phyloP scores from a whole-genome alignment of 2,797 vertebrate species.

The Xenopus petersii region DNA sequence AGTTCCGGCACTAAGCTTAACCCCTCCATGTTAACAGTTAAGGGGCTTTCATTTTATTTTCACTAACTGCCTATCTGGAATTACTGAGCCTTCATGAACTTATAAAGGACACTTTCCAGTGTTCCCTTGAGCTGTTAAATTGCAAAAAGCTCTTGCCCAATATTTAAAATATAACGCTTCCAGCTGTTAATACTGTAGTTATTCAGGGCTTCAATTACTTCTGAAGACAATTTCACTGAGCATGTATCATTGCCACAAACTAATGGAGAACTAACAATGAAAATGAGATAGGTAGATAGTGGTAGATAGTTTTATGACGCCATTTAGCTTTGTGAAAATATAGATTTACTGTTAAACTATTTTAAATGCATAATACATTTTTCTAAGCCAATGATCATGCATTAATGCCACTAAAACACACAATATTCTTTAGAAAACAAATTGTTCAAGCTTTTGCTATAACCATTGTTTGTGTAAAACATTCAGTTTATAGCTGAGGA shows the following conservation, averaged over 20 bases:
- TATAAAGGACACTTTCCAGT: no score
- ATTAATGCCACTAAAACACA: conserved; percentile 14
- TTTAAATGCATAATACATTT: not conserved
- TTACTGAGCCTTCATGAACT: no score
- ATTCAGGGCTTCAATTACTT: no score
- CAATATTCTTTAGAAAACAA: conserved; percentile 10
- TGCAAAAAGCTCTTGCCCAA: no score
- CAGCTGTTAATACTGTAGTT: no score
- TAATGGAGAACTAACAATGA: conserved; percentile 5
- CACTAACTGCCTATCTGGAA: no score
- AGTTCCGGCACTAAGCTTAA: no score
- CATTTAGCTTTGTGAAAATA: conserved; percentile 10
- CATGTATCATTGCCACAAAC: conserved; percentile 8
- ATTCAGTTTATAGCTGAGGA: conserved; percentile 8
- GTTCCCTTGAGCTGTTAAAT: no score
- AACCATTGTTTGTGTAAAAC: conserved; percentile 20
- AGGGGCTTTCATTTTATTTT: no score
- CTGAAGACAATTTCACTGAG: conserved; percentile 3
- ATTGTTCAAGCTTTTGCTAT: conserved; percentile 13
- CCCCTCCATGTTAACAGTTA: no score
- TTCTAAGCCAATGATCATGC: not conserved
- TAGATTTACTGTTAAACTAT: conserved; percentile 17
- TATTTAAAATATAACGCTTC: no score
- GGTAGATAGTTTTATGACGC: no score
- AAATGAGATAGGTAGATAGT: conserved; percentile 8